Percentiles rank a stretch among this genome's conserved stretches.
Conservation (phyloP, 2,113 vertebrate species). For the Seriola rivoliana region DNA sequence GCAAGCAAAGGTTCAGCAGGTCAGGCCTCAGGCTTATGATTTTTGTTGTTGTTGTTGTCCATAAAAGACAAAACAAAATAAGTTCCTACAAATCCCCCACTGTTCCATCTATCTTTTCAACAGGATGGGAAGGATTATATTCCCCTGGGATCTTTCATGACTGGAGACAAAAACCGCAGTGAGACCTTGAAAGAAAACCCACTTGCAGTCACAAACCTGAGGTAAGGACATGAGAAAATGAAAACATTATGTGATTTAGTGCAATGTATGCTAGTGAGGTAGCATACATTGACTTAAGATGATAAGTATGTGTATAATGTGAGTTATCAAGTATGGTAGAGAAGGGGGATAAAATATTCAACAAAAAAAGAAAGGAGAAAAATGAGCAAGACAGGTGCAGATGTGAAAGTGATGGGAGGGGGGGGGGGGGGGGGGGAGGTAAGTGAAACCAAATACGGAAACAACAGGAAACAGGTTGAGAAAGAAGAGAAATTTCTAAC, state of each 20-base stretch:
- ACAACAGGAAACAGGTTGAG: constrained; percentile 32
- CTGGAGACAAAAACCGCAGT: constrained; percentile 14
- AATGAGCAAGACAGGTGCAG: not conserved
- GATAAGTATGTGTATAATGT: not conserved
- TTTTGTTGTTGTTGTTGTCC: not conserved
- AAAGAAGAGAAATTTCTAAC: constrained; percentile 15
- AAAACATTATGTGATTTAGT: not conserved
- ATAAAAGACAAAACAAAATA: not conserved
- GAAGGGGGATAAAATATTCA: not conserved
- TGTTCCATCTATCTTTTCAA: not conserved
- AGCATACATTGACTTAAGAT: not conserved
- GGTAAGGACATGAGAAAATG: constrained; percentile 40
- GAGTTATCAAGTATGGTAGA: not conserved
- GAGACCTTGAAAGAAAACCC: constrained; percentile 54
- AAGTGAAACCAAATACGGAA: constrained; percentile 9
- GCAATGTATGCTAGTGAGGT: no score
- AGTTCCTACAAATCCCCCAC: not conserved
- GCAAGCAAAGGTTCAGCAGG: constrained; percentile 91
- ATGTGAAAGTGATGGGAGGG: constrained; percentile 9
- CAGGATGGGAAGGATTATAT: constrained; percentile 80
- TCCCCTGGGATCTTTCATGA: constrained; percentile 63
- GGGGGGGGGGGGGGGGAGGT: not conserved
- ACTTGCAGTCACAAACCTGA: constrained; percentile 75
- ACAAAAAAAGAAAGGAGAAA: not conserved
- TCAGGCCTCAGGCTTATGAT: constrained; percentile 61